Conservation (phyloP, 2,888 invertebrate genomes). For the Omphaloscelis lunosa region DNA sequence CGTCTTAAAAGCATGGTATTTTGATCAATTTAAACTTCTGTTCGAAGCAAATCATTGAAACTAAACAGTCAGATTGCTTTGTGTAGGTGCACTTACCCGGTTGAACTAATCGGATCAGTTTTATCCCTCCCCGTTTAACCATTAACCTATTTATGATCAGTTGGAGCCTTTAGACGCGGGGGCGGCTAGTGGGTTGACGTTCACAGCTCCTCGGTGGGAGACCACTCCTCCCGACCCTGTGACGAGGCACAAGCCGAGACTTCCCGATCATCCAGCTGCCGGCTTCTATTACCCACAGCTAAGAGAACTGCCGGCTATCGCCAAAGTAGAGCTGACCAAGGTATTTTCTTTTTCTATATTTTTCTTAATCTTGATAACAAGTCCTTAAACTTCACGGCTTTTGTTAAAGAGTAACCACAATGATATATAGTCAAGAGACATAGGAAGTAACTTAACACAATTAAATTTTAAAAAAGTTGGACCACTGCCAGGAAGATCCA, state of each 20-base stretch:
- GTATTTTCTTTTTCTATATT: constrained; percentile 83
- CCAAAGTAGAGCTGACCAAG: constrained; percentile 96
- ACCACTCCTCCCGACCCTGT: constrained; percentile 96
- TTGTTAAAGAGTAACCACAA: background rate
- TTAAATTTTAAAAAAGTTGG: background rate
- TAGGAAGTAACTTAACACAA: no score
- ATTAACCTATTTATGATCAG: constrained; percentile 81
- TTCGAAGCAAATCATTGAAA: background rate
- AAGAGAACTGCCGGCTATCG: constrained; percentile 95
- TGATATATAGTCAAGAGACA: no score
- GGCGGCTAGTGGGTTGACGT: constrained; percentile 97
- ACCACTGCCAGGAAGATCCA: no score
- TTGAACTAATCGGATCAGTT: background rate
- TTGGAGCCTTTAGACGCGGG: constrained; percentile 97
- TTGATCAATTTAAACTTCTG: background rate
- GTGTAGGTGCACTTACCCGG: background rate
- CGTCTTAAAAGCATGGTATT: no score
- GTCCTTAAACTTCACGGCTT: background rate
- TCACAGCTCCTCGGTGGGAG: constrained; percentile 98
- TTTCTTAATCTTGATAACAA: background rate
- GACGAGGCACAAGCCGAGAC: constrained; percentile 94
- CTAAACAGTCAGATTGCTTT: background rate
- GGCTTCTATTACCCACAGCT: constrained; percentile 97
- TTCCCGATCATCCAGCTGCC: constrained; percentile 96
- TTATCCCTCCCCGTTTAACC: background rate